Base-by-base conservation (phyloP, 2,888 invertebrate species). In the Chelonus formosanus region DNA sequence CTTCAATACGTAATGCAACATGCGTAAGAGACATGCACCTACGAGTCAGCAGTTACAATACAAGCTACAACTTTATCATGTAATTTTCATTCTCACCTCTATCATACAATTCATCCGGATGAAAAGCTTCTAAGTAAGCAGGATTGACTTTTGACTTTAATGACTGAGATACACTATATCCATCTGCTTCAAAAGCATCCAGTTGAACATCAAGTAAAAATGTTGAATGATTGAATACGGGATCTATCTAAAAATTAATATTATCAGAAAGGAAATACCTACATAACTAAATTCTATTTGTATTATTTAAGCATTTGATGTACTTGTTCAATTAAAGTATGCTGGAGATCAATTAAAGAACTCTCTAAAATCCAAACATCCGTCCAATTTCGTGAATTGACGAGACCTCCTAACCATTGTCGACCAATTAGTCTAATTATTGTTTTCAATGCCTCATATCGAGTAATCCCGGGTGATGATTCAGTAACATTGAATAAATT, bases 271-370 rank as follows among this genome's bases (percentile, higher is more conserved):
- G 20, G 20, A 20, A 20, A 2, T 7, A 35, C 45, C 43, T 3
- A 35, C 10, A 20, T 20, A 5, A 40, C 10, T 48, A 31, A 32
- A 32, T 44, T 45, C 20, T 44, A 43, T 32, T 10, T 57, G 20
- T 44, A 44, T 10, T 6, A 43, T 48, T 31, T 57, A 43, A 40
- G 4, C 20, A 20, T 1, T 20, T 20, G 2, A 20, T 20, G 20
- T 20, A 20, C 20, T 20, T 20, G 20, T 20, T 72, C 58, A 4
- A 75, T 58, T 3, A 82, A 60, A 3, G 79, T 72, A 69, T 86
- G 86, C 71, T 87, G 86, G 31, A 88, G 81, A 75, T 86, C 87
- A 36, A 84, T 79, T 40, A 87, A 85, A 58, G 88, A 87, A 5
- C 88, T 86, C 73, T 85, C 83, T 57, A 82, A 73, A 20, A 84